These are phyloP conservation scores for Chondrilla cf. caribensis DNA, from an alignment of 37 sponge, comb jelly and placozoan species.

Conservation along the genomic window DNA sequence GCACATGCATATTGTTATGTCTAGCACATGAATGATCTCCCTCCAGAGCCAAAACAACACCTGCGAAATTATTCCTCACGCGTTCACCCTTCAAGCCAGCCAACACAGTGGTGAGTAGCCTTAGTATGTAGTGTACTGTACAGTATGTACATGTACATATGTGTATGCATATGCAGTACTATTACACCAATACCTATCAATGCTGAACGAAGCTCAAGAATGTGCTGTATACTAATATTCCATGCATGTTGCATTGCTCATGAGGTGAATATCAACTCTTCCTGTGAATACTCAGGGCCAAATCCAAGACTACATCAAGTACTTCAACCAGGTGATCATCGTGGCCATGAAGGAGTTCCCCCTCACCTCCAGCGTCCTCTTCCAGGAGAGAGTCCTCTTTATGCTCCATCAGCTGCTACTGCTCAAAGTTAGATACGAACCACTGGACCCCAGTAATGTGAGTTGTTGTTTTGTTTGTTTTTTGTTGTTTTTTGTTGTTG, in stretches of 20 bases:
- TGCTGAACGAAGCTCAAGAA: no score
- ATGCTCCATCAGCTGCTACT: slow-evolving; percentile 75
- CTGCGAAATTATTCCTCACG: background rate
- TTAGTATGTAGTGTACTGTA: background rate
- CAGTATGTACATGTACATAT: background rate
- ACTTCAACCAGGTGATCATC: slow-evolving; percentile 82
- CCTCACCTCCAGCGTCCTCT: slow-evolving; percentile 42
- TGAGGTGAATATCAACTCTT: no score
- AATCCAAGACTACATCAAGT: slow-evolving; percentile 64
- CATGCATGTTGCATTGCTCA: no score
- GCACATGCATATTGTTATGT: no score
- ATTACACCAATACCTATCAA: no score
- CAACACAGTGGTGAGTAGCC: slow-evolving; percentile 3
- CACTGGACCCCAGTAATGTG: background rate
- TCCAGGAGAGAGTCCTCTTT: slow-evolving; percentile 73
- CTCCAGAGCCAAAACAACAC: no score
- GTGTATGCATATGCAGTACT: no score
- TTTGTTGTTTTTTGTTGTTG: no score
- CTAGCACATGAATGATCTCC: no score
- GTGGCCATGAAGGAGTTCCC: slow-evolving; percentile 51
- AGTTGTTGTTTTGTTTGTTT: background rate
- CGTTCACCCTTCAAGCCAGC: background rate
- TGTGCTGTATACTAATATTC: no score
- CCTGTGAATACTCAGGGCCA: slow-evolving; percentile 35
- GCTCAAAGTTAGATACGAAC: slow-evolving; percentile 51